Conservation (phyloP, 2,888 invertebrate species). For the Branchipolynoe longqiensis region DNA sequence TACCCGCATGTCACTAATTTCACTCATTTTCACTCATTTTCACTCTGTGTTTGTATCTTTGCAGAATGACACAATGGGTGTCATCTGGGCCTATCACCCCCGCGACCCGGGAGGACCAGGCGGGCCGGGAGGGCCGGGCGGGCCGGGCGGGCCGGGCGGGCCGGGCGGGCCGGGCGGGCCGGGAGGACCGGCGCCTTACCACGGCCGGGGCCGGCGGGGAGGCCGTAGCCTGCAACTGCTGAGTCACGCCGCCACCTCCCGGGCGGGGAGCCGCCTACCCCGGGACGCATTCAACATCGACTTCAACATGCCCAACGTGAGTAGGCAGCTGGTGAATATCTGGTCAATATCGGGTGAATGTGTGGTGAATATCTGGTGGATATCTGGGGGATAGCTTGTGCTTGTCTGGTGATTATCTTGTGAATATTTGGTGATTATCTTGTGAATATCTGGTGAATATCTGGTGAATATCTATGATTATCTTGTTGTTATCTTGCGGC, state of each 20-base stretch:
- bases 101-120: conserved; percentile 3
- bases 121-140: neutral
- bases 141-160: conserved; percentile 9
- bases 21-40: too few species aligned
- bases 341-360: too few species aligned
- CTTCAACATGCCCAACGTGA: conserved; percentile 48
- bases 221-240: conserved; percentile 40
- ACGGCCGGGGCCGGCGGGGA: conserved; percentile 31
- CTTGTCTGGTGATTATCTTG: too few species aligned
- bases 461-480: too few species aligned
- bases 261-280: neutral
- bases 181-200: neutral
- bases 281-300: conserved; percentile 43
- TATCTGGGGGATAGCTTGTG: too few species aligned
- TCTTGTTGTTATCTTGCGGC: too few species aligned
- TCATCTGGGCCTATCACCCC: conserved; percentile 52
- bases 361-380: too few species aligned
- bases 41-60: too few species aligned
- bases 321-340: too few species aligned
- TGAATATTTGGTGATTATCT: too few species aligned
- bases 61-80: conserved; percentile 53
- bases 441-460: too few species aligned
- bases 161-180: neutral
- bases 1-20: too few species aligned
- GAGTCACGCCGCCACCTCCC: neutral